Evolutionary conservation across 2,888 invertebrate species (phyloP), one percentile per base, ranked within the genome.

Genomic region (Parapristionchus giblindavisi): DNA sequence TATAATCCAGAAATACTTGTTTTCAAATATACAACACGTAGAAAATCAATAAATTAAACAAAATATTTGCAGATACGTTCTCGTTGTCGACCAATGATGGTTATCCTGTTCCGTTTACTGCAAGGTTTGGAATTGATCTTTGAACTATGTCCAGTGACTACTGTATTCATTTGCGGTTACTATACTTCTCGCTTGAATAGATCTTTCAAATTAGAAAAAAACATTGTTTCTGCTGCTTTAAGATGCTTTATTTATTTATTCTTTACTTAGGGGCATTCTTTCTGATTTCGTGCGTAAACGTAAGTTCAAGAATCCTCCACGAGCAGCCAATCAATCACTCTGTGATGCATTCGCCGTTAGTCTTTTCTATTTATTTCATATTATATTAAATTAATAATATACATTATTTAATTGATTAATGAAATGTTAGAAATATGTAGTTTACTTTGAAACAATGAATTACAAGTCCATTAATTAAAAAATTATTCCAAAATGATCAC

Each of bases 261-360:
- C n/a, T 52, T 52, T 17, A 58, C 21, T 21, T 34, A 68, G 68
- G 27, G 52, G 52, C 0, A 52, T 68, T 36, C 21, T 68, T 27
- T n/a, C 32, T 4, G 36, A 36, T 1, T 68, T 27, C n/a, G 52
- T 52, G 4, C 27, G 32, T 21, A 58, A 38, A 8, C 54, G 27
- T 27, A 54, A 71, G n/a, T 71, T 71, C 58, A 14, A 5, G 29
- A 71, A 71, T 32, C 71, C 71, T 14, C 24, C 29, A 0, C 14
- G 11, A 4, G 21, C n/a, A 6, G 32, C 17, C 14, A 40, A 40
- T 27, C 40, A 56, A 8, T 56, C 71, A 2, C 71, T 71, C 32
- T 71, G 71, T n/a, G 71, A 71, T 21, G 71, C 58, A 6, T 71
- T 71, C 58, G 40, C 38, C 27, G 71, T 71, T 17, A 14, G 43